Base-by-base conservation (phyloP, 2,797 vertebrate genomes). In the Crocodylus rhombifer region DNA sequence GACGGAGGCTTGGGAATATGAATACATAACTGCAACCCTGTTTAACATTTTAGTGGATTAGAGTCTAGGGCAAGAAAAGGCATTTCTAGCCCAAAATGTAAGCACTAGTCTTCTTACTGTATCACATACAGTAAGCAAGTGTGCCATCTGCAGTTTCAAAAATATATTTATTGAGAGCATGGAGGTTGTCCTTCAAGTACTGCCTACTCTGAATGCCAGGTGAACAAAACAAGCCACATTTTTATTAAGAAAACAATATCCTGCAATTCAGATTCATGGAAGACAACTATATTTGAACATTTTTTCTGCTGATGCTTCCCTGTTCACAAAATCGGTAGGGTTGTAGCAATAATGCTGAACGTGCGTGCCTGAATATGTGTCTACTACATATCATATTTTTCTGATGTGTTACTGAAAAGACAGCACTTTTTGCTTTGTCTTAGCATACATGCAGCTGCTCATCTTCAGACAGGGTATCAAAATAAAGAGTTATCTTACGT, bases 131-230 rank as follows among this genome's bases (percentile, higher is more conserved):
- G 92, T 95, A 95, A 96, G 76, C 90, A 71, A 89, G 91, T 89
- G 96, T 88, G 93, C 96, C 97, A 93, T 80, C 97, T 97, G 95
- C 93, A 93, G 96, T 80, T 92, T 25, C 14, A 88, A 69, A 94
- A 65, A 84, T 14, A 25, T 55, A 80, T 92, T 90, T 78, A 92
- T 92, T 91, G 69, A 65, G 64, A 86, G 93, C 94, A 88, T 8
- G 36, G 90, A 80, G 89, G 56, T 26, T 11, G 76, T 56, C 82
- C 82, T 90, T 93, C 94, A 94, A 96, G 92, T 86, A 91, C 77
- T 92, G 87, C 90, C 81, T 75, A 81, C 62, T 75, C 71, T 83
- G 91, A 3, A 75, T 86, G 62, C n/a, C 51, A 69, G 88, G 78
- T 36, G 78, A 30, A 25, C 62, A 28, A 36, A 88, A 78, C 26